Conservation (phyloP, 2,888 invertebrate species). For the Tromatobia lineatoria region DNA sequence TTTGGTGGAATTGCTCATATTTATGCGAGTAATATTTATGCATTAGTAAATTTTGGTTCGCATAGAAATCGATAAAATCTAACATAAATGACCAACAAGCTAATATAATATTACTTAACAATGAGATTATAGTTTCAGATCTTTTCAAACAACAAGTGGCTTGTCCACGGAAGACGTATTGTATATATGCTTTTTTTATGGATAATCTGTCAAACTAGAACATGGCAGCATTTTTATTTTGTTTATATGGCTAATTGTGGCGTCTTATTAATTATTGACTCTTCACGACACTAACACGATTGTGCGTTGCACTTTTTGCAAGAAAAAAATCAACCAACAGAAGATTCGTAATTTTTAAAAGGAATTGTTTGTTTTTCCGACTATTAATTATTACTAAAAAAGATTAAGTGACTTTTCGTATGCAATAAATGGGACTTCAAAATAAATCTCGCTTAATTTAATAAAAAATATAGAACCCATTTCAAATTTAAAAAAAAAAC, state of each 20-base stretch:
- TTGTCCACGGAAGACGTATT: conserved; percentile 59
- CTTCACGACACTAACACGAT: conserved; percentile 17
- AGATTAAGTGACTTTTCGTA: no score
- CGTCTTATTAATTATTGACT: conserved; percentile 28
- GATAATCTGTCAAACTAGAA: conserved; percentile 27
- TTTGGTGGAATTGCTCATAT: no score
- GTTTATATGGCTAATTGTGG: conserved; percentile 13
- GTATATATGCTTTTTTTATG: conserved; percentile 7
- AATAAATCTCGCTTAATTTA: neutral
- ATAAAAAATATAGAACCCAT: no score
- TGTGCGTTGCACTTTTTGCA: conserved; percentile 10
- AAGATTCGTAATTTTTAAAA: neutral
- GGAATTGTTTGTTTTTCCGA: neutral
- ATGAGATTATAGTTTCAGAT: conserved; percentile 47
- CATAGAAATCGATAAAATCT: neutral
- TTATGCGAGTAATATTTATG: no score
- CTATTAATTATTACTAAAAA: no score
- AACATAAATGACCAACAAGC: conserved; percentile 1
- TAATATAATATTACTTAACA: conserved; percentile 31
- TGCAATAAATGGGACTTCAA: neutral
- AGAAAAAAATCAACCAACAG: neutral
- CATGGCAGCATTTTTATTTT: conserved; percentile 51
- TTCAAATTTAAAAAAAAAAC: no score
- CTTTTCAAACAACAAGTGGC: conserved; percentile 46
- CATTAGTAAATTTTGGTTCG: no score